These are phyloP conservation scores for Oncorhynchus kisutch DNA, from an alignment of 2,113 vertebrate genomes.

Conservation along the genomic window DNA sequence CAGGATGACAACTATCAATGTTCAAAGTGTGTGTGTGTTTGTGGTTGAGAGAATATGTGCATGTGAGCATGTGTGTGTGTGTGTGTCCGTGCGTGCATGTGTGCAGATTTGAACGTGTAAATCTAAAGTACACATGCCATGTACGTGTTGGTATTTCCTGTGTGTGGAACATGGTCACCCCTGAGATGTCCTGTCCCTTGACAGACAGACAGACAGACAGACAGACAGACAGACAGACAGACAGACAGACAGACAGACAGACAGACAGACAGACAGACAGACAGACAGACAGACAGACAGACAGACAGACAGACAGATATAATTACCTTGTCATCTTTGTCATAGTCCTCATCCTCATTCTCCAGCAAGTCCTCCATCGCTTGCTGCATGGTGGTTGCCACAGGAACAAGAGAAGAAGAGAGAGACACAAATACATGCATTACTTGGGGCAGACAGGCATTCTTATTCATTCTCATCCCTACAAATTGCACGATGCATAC, in stretches of 20 bases:
- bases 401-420: not conserved
- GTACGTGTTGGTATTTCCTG: constrained; percentile 78
- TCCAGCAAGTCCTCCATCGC: constrained; percentile 96
- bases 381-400: constrained; percentile 68
- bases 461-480: not conserved
- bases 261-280: constrained; percentile 14
- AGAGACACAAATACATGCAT: constrained; percentile 13
- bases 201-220: constrained; percentile 10
- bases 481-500: not conserved
- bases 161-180: constrained; percentile 81
- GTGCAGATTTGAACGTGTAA: constrained; percentile 37
- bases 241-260: constrained; percentile 9
- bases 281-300: constrained; percentile 14
- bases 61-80: not conserved
- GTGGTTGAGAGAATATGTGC: not conserved
- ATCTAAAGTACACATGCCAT: constrained; percentile 45
- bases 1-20: not conserved
- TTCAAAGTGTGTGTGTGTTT: not conserved
- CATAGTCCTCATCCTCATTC: constrained; percentile 97
- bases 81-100: constrained; percentile 25
- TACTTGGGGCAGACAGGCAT: not conserved
- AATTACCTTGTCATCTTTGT: constrained; percentile 99
- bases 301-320: constrained; percentile 62
- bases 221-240: no score
- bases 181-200: constrained; percentile 75